Evolutionary conservation across 2,113 vertebrate species (phyloP).

Genomic region (Gasterosteus aculeatus): DNA sequence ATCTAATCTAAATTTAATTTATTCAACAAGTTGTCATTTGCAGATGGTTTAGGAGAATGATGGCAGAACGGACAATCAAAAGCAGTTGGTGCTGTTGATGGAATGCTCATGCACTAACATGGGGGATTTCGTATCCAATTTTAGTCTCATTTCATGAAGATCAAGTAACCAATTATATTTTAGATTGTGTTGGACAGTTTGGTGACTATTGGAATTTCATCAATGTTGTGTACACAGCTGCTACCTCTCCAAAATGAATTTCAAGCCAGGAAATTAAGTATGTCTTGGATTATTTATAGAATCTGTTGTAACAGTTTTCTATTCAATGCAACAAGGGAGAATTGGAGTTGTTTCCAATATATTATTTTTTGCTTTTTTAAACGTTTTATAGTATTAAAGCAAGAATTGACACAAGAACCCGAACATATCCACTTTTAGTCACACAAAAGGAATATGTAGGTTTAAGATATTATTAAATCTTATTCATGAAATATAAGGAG

Average conservation of each 20-base stretch:
- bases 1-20: slow-evolving; percentile 42
- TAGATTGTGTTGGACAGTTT: slow-evolving; percentile 30
- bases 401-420: not conserved
- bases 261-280: slow-evolving; percentile 12
- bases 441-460: not conserved
- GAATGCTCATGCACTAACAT: slow-evolving; percentile 38
- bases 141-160: slow-evolving; percentile 44
- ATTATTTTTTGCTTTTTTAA: not conserved
- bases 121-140: slow-evolving; percentile 60
- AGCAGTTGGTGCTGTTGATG: slow-evolving; percentile 17
- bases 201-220: slow-evolving; percentile 52
- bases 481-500: not conserved
- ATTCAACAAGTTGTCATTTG: slow-evolving; percentile 44
- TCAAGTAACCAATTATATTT: slow-evolving; percentile 41
- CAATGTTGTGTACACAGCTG: slow-evolving; percentile 51
- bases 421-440: not conserved
- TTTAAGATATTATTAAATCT: not conserved
- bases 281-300: slow-evolving; percentile 41
- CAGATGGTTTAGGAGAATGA: slow-evolving; percentile 39
- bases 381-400: not conserved
- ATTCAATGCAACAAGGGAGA: not conserved
- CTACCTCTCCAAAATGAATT: slow-evolving; percentile 24
- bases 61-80: slow-evolving; percentile 15
- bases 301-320: not conserved
- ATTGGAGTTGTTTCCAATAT: not conserved